Evolutionary conservation across 2,888 invertebrate species (phyloP), one percentile per base, ranked within the genome.

Genomic region (Megaustenia siamemsis): DNA sequence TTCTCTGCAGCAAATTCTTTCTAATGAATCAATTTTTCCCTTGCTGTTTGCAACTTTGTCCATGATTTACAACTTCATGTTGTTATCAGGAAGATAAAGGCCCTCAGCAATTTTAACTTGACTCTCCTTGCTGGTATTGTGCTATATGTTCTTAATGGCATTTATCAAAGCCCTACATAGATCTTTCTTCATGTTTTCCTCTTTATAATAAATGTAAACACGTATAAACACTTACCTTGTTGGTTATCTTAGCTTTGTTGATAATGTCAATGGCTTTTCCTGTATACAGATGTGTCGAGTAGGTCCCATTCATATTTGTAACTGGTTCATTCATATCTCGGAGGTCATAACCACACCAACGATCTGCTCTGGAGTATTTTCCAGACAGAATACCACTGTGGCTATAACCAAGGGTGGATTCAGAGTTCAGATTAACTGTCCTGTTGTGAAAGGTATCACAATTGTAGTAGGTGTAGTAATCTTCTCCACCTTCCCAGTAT

Each of bases 401-500:
- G n/a, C 4, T 66, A 43, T 68, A 69, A 43, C 43, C 32, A 2
- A 45, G 2, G 21, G 68, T 68, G 12, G 69, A 69, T 35, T 40
- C n/a, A 2, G 0, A 4, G 38, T 82, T 66, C 15, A n/a, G 0
- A 21, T 40, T 38, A 4, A 56, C 35, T 49, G 68, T 43, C 32
- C 77, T 82, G 43, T 83, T 49, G 45, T 86, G 86, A 6, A 75
- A 68, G 15, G 63, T 69, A 69, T 86, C 87, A 86, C 90, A 90
- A 2, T 87, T 81, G 12, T 76, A 76, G 82, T 93, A 93, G 1
- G 88, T 91, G 84, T 90, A 93, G 85, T 94, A 93, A 71, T 93
- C 91, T 85, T 93, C 93, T 83, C 90, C 88, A 8, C 93, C 93
- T 68, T 92, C 93, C 87, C 94, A 93, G 88, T 94, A 94, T 18